Conservation (phyloP, 2,797 vertebrate species). For the Siniperca undulata region DNA sequence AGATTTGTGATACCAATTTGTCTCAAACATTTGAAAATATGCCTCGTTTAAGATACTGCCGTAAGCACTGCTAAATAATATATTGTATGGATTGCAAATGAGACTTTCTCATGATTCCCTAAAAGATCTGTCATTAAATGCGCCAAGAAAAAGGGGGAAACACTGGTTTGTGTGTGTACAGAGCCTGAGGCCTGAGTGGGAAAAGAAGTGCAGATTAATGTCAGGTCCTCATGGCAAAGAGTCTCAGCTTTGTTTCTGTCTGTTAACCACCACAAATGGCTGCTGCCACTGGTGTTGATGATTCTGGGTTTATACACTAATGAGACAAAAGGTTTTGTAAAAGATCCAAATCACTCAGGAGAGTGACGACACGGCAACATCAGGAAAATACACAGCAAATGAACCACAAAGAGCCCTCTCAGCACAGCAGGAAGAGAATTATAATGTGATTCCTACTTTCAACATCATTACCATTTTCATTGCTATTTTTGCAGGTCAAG, state of each 20-base stretch:
- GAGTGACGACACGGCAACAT: slow-evolving; percentile 37
- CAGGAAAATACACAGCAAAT: slow-evolving; percentile 69
- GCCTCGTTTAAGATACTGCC: slow-evolving; percentile 1
- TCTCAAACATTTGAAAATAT: neutral
- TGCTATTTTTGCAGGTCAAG: slow-evolving; percentile 61
- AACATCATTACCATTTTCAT: slow-evolving; percentile 73
- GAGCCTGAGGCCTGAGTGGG: slow-evolving; percentile 41
- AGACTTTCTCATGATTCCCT: neutral
- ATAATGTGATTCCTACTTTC: slow-evolving; percentile 71
- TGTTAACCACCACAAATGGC: slow-evolving; percentile 67
- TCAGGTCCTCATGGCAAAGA: slow-evolving; percentile 47
- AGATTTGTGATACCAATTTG: slow-evolving; percentile 6
- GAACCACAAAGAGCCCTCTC: slow-evolving; percentile 69
- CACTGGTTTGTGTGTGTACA: slow-evolving; percentile 21
- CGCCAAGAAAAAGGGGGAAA: slow-evolving; percentile 10
- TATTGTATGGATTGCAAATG: neutral
- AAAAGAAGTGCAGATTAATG: slow-evolving; percentile 58
- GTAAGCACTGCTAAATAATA: neutral
- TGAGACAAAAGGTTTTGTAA: slow-evolving; percentile 75
- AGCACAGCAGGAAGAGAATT: slow-evolving; percentile 73
- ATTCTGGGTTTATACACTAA: slow-evolving; percentile 64
- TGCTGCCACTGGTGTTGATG: slow-evolving; percentile 55
- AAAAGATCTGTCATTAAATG: slow-evolving; percentile 30
- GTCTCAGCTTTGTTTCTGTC: slow-evolving; percentile 64
- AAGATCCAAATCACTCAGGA: slow-evolving; percentile 66